phyloP scores from a whole-genome alignment of 2,888 invertebrate genomes.

The Nineta flava region DNA sequence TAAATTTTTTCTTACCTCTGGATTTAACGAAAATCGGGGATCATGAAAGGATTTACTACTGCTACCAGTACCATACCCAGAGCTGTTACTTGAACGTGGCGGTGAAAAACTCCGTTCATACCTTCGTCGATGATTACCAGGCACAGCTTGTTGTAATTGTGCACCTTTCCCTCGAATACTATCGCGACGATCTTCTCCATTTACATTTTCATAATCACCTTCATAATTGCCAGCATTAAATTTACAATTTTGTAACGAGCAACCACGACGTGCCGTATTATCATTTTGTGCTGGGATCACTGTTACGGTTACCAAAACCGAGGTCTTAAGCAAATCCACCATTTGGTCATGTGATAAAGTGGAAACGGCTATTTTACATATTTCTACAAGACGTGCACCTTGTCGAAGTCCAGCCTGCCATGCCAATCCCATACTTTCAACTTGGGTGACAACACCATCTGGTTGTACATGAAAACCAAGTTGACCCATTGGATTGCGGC shows the following conservation, averaged over 20 bases:
- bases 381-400: conserved; percentile 81
- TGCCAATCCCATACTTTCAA: conserved; percentile 58
- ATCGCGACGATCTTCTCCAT: conserved; percentile 25
- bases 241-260: conserved; percentile 45
- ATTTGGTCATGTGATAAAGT: conserved; percentile 84
- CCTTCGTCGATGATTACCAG: conserved; percentile 45
- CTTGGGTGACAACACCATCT: conserved; percentile 86
- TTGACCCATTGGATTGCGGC: conserved; percentile 68
- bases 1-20: conserved; percentile 22
- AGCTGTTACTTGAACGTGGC: conserved; percentile 66
- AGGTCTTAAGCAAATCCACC: conserved; percentile 81
- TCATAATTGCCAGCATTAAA: conserved; percentile 42
- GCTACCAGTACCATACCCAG: conserved; percentile 69
- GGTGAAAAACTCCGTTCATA: conserved; percentile 62
- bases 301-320: conserved; percentile 69
- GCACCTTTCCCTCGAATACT: conserved; percentile 25
- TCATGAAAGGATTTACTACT: conserved; percentile 30
- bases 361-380: conserved; percentile 76
- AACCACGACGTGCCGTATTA: conserved; percentile 51
- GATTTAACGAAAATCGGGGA: conserved; percentile 24
- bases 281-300: conserved; percentile 60
- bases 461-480: conserved; percentile 83
- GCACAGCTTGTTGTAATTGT: conserved; percentile 34
- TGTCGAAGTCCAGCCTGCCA: conserved; percentile 76
- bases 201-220: conserved; percentile 53